phyloP scores from a whole-genome alignment of 2,797 vertebrate genomes.

The Anniella stebbinsi region DNA sequence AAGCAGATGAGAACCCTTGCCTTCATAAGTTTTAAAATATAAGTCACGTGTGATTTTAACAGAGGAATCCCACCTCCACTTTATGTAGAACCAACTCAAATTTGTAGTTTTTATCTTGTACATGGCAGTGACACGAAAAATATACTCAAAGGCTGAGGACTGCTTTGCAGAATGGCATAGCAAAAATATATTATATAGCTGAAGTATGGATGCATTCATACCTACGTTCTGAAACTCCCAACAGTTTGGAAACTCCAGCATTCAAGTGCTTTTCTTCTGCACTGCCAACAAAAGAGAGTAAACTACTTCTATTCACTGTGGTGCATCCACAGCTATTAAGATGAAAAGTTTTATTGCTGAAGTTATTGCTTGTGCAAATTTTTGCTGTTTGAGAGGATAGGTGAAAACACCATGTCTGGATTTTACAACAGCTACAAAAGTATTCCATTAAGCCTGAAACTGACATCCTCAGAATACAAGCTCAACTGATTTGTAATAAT shows the following conservation, averaged over 20 bases:
- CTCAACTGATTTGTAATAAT: not conserved
- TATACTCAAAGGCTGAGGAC: not conserved
- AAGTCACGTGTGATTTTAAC: not conserved
- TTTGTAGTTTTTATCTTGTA: not conserved
- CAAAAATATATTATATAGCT: not conserved
- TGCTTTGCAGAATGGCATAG: not conserved
- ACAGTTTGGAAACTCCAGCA: not conserved
- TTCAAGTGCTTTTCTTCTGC: not conserved
- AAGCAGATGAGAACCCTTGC: not conserved
- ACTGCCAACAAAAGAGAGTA: not conserved
- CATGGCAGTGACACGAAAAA: not conserved
- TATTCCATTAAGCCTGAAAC: not conserved
- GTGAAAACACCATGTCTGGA: not conserved
- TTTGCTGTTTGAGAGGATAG: not conserved
- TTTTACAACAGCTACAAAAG: not conserved
- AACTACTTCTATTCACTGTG: not conserved
- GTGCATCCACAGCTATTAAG: not conserved
- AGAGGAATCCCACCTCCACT: not conserved
- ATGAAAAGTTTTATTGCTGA: not conserved
- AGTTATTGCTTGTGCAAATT: not conserved
- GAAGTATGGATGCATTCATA: not conserved
- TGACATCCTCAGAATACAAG: not conserved
- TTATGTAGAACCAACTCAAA: not conserved
- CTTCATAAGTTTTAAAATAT: not conserved
- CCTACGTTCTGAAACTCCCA: not conserved